Percentiles rank a stretch among this genome's conserved stretches.
phyloP scores from a whole-genome alignment of 2,797 vertebrate species.

The Oryzias dopingdopingensis region DNA sequence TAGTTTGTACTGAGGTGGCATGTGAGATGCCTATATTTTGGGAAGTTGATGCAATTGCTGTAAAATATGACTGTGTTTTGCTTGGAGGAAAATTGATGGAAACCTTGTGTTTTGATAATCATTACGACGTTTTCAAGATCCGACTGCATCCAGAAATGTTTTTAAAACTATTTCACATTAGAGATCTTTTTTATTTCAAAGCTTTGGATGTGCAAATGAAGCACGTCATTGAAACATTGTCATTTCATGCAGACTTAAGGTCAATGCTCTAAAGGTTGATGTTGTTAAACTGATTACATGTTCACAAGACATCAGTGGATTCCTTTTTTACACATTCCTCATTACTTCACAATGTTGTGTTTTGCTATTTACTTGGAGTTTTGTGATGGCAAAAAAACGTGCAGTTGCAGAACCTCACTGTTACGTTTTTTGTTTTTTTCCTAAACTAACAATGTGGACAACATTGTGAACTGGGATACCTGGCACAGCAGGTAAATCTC shows the following conservation, averaged over 20 bases:
- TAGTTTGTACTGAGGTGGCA: neutral
- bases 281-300: too few relatives aligned
- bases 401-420: neutral
- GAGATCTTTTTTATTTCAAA: conserved; percentile 1
- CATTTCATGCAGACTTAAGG: too few relatives aligned
- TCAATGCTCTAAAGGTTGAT: too few relatives aligned
- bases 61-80: conserved; percentile 3
- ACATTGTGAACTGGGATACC: neutral
- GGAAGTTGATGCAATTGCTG: neutral
- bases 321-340: too few relatives aligned
- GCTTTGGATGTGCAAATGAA: neutral
- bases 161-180: conserved; percentile 1
- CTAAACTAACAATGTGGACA: neutral
- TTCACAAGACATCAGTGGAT: too few relatives aligned
- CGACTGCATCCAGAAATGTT: conserved; percentile 1
- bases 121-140: conserved; percentile 7
- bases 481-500: neutral
- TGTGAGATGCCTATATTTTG: conserved; percentile 4
- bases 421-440: neutral
- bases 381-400: too few relatives aligned
- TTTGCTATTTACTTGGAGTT: too few relatives aligned
- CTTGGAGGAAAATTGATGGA: conserved; percentile 5
- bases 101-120: conserved; percentile 8
- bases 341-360: too few relatives aligned
- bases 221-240: neutral